phyloP scores from a whole-genome alignment of 2,113 vertebrate species.

The Pampusana beccarii region DNA sequence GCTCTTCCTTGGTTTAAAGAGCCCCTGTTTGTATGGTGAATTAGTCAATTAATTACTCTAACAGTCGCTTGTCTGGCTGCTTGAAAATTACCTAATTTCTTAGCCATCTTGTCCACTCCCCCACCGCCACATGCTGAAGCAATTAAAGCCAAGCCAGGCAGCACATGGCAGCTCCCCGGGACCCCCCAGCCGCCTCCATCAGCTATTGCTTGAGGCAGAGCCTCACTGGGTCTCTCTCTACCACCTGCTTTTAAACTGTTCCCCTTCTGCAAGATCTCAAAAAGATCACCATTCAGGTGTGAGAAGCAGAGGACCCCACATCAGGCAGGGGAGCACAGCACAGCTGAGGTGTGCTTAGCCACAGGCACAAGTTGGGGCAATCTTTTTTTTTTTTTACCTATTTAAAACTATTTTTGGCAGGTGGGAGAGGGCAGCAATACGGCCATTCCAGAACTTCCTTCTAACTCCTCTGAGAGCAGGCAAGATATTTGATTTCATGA shows the following conservation, averaged over 20 bases:
- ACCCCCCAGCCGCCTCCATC: neutral
- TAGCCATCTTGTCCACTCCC: neutral
- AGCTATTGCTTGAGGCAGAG: accelerated
- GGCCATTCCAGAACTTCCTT: conserved; percentile 34
- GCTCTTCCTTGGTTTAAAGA: conserved; percentile 71
- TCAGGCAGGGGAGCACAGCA: accelerated
- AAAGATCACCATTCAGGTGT: accelerated
- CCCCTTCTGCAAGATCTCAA: neutral
- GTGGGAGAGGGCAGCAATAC: neutral
- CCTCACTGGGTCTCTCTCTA: accelerated
- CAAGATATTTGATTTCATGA: conserved; percentile 47
- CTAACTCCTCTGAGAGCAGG: neutral
- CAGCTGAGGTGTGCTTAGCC: neutral
- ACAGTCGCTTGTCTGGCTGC: conserved; percentile 68
- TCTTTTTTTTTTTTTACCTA: neutral
- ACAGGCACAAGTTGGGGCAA: accelerated
- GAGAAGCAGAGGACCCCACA: neutral
- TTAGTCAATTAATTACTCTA: conserved; percentile 79
- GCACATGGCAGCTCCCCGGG: neutral
- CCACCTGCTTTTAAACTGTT: neutral
- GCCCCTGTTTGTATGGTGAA: conserved; percentile 72
- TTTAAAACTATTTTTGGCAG: neutral
- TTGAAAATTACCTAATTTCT: conserved; percentile 62
- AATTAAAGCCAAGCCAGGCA: neutral
- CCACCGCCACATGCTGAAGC: neutral